Percentiles rank a stretch among this genome's conserved stretches.
phyloP scores from a whole-genome alignment of 2,797 vertebrate species.

The Pteronotus mesoamericanus region DNA sequence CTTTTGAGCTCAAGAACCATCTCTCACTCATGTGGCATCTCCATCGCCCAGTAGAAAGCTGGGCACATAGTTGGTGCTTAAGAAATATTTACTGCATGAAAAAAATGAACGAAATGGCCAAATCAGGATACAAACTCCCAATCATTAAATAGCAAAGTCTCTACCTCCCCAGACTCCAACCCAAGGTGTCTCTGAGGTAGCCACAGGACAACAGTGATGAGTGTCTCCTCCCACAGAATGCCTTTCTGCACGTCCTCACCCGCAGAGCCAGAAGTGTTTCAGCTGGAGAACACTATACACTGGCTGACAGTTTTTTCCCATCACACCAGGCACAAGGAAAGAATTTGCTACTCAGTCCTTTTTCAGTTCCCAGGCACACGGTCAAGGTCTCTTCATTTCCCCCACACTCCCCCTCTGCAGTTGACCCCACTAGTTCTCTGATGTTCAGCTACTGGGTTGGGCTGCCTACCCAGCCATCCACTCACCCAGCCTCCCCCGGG shows the following conservation, averaged over 20 bases:
- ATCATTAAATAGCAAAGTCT: neutral
- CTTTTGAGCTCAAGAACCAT: neutral
- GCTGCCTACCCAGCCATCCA: neutral
- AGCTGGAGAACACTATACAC: neutral
- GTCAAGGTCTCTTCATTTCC: neutral
- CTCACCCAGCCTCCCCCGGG: conserved; percentile 13
- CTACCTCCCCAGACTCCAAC: neutral
- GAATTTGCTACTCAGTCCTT: conserved; percentile 22
- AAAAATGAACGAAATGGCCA: neutral
- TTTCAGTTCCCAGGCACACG: neutral
- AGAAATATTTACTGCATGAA: neutral
- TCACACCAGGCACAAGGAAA: neutral
- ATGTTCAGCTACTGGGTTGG: neutral
- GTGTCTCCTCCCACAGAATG: neutral
- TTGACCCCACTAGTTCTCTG: neutral
- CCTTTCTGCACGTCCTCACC: neutral
- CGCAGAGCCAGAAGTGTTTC: conserved; percentile 13
- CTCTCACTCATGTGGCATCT: neutral
- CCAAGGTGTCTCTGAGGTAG: neutral
- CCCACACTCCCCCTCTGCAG: neutral
- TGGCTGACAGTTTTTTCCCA: neutral
- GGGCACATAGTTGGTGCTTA: neutral
- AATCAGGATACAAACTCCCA: neutral
- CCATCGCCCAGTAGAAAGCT: neutral
- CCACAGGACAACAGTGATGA: neutral